phyloP scores from a whole-genome alignment of 35 echinoderm and acorn worm genomes.

The Chiridota heheva region DNA sequence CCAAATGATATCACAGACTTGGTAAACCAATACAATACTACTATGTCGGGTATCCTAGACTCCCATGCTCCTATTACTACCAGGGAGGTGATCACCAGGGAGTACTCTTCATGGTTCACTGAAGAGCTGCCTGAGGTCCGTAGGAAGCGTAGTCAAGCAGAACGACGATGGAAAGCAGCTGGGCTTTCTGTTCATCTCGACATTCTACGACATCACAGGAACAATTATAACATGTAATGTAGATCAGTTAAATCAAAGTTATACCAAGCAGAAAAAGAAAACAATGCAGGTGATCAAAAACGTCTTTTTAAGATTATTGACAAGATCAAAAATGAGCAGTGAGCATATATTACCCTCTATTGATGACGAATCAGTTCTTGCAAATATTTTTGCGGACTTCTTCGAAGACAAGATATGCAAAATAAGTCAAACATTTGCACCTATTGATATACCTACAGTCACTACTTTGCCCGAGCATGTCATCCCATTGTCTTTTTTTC shows the following conservation, averaged over 20 bases:
- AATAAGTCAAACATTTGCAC: constrained; percentile 12
- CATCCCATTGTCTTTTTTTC: constrained; percentile 2
- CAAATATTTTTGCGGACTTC: constrained; percentile 5
- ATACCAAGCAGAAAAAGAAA: constrained; percentile 15
- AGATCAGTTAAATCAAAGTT: constrained; percentile 1
- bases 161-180: constrained; percentile 11
- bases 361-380: neutral
- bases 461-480: neutral
- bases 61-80: neutral
- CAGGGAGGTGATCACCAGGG: neutral
- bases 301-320: constrained; percentile 13
- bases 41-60: neutral
- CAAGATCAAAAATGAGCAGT: constrained; percentile 2
- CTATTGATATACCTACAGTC: neutral
- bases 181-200: constrained; percentile 12
- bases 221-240: constrained; percentile 18
- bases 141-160: constrained; percentile 1
- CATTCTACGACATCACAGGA: neutral
- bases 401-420: constrained; percentile 7
- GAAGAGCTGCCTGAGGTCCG: constrained; percentile 2
- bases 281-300: constrained; percentile 1
- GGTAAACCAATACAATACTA: constrained; percentile 20
- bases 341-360: constrained; percentile 27
- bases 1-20: no score
- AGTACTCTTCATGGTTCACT: constrained; percentile 29